Evolutionary conservation across 2,113 vertebrate species (phyloP).

Genomic region (Anguilla japonica): DNA sequence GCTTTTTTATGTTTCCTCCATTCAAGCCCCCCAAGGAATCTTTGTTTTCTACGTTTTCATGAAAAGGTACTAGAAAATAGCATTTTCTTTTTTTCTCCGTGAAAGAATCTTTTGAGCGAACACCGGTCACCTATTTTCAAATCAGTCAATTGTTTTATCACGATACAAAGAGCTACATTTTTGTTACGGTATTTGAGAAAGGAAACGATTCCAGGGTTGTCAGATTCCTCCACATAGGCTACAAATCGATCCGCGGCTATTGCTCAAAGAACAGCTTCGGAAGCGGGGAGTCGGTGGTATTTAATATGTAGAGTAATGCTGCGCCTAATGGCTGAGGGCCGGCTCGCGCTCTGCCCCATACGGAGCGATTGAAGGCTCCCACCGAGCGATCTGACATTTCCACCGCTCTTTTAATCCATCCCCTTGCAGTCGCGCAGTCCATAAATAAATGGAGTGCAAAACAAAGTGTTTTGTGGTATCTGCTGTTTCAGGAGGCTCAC

Average conservation of each 20-base stretch:
- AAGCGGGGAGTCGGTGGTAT: background rate
- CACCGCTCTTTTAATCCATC: slow-evolving; percentile 33
- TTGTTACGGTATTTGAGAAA: background rate
- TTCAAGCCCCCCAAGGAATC: background rate
- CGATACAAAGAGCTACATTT: background rate
- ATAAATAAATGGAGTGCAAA: slow-evolving; percentile 45
- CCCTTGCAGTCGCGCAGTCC: slow-evolving; percentile 32
- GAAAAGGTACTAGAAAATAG: background rate
- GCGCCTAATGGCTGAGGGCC: background rate
- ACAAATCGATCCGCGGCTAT: background rate
- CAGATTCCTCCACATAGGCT: background rate
- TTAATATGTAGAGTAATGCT: background rate
- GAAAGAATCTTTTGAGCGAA: background rate
- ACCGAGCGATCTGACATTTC: slow-evolving; percentile 28
- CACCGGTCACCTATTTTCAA: background rate
- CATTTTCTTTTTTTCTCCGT: background rate
- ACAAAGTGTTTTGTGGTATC: slow-evolving; percentile 43
- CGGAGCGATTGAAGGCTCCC: background rate
- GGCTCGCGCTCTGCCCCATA: background rate
- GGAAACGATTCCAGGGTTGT: slow-evolving; percentile 5
- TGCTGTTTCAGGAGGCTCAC: slow-evolving; percentile 52
- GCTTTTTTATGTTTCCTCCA: slow-evolving; percentile 35
- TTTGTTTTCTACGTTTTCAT: slow-evolving; percentile 1
- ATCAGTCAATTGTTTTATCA: background rate
- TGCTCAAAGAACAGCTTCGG: background rate